A percentile compares a stretch with the other conserved stretches of the same genome.
phyloP scores from a whole-genome alignment of 1,140 invertebrate species.

The Microplitis mediator region DNA sequence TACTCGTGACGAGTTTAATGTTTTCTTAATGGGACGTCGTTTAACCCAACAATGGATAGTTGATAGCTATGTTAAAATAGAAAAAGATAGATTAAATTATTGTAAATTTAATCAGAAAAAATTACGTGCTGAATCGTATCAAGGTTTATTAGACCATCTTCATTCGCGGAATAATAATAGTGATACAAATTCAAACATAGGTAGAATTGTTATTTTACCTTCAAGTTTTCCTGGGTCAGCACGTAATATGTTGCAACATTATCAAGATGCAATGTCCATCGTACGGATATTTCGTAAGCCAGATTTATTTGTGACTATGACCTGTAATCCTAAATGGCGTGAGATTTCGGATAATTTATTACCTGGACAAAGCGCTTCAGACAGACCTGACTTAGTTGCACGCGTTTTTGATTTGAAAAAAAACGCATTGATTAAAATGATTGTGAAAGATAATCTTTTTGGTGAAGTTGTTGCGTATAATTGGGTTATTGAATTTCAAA shows the following conservation, averaged over 20 bases:
- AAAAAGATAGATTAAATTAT: slow-evolving; percentile 19
- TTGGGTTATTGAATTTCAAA: slow-evolving; percentile 5
- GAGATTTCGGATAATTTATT: no score
- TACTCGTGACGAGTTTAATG: slow-evolving; percentile 2
- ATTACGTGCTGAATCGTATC: slow-evolving; percentile 6
- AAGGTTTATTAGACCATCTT: not conserved
- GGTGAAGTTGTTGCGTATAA: not conserved
- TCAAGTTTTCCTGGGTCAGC: slow-evolving; percentile 48
- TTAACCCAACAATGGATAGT: slow-evolving; percentile 18
- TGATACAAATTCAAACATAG: slow-evolving; percentile 14
- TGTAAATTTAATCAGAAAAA: slow-evolving; percentile 3
- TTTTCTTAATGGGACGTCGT: not conserved
- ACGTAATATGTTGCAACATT: slow-evolving; percentile 36
- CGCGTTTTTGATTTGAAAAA: slow-evolving; percentile 24
- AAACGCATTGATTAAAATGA: slow-evolving; percentile 10
- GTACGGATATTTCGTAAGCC: no score
- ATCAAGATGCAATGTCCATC: no score
- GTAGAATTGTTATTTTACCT: slow-evolving; percentile 45
- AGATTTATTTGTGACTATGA: no score
- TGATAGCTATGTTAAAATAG: slow-evolving; percentile 20
- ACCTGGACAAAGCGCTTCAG: no score
- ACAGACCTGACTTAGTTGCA: not conserved
- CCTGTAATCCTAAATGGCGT: no score
- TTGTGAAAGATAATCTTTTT: slow-evolving; percentile 8
- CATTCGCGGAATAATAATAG: not conserved